Evolutionary conservation across 2,113 vertebrate species (phyloP).

Genomic region (Alethe diademata): DNA sequence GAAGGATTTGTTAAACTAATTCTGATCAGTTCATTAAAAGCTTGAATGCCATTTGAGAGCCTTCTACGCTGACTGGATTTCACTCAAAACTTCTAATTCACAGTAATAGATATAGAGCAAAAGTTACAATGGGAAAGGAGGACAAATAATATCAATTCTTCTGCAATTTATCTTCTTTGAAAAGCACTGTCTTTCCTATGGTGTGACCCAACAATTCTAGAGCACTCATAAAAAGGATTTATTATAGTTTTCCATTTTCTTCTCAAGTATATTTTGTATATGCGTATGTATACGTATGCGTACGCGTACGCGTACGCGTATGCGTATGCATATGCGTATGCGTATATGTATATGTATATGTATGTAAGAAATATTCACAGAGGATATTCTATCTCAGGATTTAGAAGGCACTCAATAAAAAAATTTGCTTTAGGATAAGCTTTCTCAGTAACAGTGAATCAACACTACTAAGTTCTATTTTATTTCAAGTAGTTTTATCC

Average conservation of each 20-base stretch:
- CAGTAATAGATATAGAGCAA: not conserved
- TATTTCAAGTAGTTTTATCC: not conserved
- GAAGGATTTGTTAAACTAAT: constrained; percentile 45
- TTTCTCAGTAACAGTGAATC: not conserved
- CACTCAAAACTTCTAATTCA: constrained; percentile 31
- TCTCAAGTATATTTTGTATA: not conserved
- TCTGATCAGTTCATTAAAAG: constrained; percentile 61
- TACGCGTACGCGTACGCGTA: too few species aligned
- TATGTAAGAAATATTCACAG: not conserved
- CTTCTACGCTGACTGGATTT: constrained; percentile 29
- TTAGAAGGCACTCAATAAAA: not conserved
- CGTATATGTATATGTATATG: not conserved
- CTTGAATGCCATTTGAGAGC: constrained; percentile 27
- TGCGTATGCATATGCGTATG: too few species aligned
- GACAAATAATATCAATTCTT: not conserved
- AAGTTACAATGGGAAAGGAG: not conserved
- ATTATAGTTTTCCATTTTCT: not conserved
- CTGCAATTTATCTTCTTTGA: not conserved
- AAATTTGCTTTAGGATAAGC: not conserved
- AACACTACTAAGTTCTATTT: not conserved
- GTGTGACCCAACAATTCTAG: not conserved
- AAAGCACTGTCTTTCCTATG: not conserved
- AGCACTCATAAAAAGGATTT: not conserved
- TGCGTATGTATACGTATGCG: too few species aligned
- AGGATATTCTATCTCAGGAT: not conserved